Evolutionary conservation across 2,113 vertebrate genomes (phyloP), one percentile per base, ranked within the genome.

Genomic region (Dryoscopus gambensis): DNA sequence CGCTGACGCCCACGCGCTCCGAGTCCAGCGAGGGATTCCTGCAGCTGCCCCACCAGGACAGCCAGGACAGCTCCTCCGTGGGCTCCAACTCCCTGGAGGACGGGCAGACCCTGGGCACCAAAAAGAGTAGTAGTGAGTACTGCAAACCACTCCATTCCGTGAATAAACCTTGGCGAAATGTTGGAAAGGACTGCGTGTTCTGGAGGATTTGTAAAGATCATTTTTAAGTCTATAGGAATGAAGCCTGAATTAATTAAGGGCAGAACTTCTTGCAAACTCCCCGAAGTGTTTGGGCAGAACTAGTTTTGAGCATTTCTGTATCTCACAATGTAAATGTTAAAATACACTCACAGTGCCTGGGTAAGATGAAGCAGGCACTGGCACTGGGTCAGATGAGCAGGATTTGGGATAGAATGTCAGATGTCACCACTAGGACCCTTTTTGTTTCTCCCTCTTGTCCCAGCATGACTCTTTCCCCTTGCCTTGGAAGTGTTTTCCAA

Each of bases 31-130:
- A 99, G 93, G 99, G 98, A 55, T 99, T 99, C 97, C 98, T 99
- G 94, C 97, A 98, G 12, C 98, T 99, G 46, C 98, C 99, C 39
- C 98, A 97, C 42, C 98, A 96, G 53, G 99, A 99, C 95, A 99
- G 98, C 95, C 99, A 99, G 97, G 99, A 99, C 95, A 99, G 99
- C 97, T 99, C 99, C 25, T 99, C 99, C 14, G 97, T 99, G 28
- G 99, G 99, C 91, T 99, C 99, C 89, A 99, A 99, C 97, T 99
- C 99, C 59, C 98, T 99, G 79, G 99, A 99, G 81, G 99, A 99
- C 82, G 97, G 98, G 9, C 99, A 99, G 52, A 97, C 98, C 37
- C 40, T 98, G 87, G 98, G 98, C 35, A 98, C 99, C 56, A 99
- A 99, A 97, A 99, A 98, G 94, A 99, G 99, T 98, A 98, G 98